phyloP scores from a whole-genome alignment of 2,888 invertebrate species.

The Microctonus brassicae region DNA sequence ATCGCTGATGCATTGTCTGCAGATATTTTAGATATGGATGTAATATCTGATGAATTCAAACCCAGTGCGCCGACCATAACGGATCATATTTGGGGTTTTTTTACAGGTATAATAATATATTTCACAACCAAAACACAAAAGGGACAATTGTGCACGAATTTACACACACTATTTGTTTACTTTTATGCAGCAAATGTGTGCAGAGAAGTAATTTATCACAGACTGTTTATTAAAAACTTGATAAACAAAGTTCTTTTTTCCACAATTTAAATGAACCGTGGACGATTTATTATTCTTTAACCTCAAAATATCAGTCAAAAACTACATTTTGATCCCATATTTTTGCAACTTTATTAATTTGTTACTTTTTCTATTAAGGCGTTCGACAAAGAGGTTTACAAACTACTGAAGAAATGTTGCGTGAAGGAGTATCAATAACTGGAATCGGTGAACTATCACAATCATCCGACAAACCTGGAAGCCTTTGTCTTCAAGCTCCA shows the following conservation, averaged over 20 bases:
- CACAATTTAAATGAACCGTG: no score
- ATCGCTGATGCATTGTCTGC: slow-evolving; percentile 82
- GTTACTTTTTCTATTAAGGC: slow-evolving; percentile 68
- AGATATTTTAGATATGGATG: slow-evolving; percentile 83
- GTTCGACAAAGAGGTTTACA: slow-evolving; percentile 87
- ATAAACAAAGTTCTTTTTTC: no score
- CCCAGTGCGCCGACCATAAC: slow-evolving; percentile 82
- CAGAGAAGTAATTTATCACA: no score
- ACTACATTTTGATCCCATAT: neutral
- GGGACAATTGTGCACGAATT: no score
- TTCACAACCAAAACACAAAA: neutral
- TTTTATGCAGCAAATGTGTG: no score
- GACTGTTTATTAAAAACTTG: no score
- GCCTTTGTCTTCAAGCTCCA: slow-evolving; percentile 81
- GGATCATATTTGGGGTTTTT: slow-evolving; percentile 87
- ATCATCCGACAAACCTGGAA: slow-evolving; percentile 73
- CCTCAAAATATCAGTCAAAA: no score
- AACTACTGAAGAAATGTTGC: slow-evolving; percentile 88
- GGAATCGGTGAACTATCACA: slow-evolving; percentile 82
- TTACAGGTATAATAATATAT: slow-evolving; percentile 72
- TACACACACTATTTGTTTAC: no score
- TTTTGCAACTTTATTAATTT: neutral
- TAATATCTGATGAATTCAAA: slow-evolving; percentile 86
- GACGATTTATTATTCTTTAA: no score
- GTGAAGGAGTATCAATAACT: slow-evolving; percentile 85